These are phyloP conservation scores for Drosophila ezoana DNA, from an alignment of 2,888 invertebrate genomes.

Conservation along the genomic window DNA sequence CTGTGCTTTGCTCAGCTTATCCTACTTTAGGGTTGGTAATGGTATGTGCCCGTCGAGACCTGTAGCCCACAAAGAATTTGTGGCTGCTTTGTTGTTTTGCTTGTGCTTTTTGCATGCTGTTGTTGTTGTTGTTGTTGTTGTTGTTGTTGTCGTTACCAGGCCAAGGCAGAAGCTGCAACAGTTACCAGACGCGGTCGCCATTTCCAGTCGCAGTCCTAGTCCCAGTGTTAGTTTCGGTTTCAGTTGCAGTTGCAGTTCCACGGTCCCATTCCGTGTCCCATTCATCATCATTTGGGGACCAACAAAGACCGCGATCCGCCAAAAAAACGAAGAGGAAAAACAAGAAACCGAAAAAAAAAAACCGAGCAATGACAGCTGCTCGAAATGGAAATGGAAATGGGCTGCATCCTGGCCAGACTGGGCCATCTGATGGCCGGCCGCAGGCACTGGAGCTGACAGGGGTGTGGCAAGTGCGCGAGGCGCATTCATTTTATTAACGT, in stretches of 20 bases:
- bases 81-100: too few species aligned
- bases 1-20: too few species aligned
- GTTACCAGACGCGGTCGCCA: slow-evolving; percentile 18
- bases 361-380: slow-evolving; percentile 42
- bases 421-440: slow-evolving; percentile 19
- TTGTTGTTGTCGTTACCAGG: slow-evolving; percentile 38
- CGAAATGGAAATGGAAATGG: slow-evolving; percentile 38
- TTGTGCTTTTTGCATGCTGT: too few species aligned
- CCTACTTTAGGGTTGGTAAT: too few species aligned
- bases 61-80: not conserved
- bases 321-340: slow-evolving; percentile 9
- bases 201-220: not conserved
- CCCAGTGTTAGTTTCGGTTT: slow-evolving; percentile 15
- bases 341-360: slow-evolving; percentile 8
- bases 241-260: slow-evolving; percentile 21
- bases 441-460: slow-evolving; percentile 29
- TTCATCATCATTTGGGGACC: slow-evolving; percentile 71
- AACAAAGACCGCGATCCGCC: slow-evolving; percentile 25
- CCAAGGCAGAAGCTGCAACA: slow-evolving; percentile 41
- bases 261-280: slow-evolving; percentile 40
- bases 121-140: slow-evolving; percentile 2
- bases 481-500: slow-evolving; percentile 51
- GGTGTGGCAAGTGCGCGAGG: not conserved
- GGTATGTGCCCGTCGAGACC: too few species aligned
- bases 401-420: slow-evolving; percentile 23